Evolutionary conservation across 2,797 vertebrate species (phyloP), one percentile per base, ranked within the genome.

Genomic region (Naso thynnoides): DNA sequence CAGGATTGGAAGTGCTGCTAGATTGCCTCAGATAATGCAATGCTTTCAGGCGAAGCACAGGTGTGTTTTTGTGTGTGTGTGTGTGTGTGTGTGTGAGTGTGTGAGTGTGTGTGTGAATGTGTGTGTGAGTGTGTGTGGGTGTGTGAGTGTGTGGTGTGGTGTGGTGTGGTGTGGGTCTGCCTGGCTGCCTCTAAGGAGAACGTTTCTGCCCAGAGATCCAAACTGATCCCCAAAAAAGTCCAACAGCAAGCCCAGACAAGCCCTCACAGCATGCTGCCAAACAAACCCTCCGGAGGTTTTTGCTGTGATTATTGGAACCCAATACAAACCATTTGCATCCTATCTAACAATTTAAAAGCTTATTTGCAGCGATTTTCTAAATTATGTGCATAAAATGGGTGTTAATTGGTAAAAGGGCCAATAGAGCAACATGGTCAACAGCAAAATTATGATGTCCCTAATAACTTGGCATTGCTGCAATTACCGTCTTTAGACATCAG

Each of bases 11-110:
- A 57, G 58, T 75, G 69, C 84, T 74, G 86, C 86, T 81, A 79
- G 81, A 88, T 75, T 77, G 85, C 76, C 68, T 88, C 82, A 58
- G 86, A 90, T 86, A 85, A 88, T 79, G 68, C 80, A 82, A 60
- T 59, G 71, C 78, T 85, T 57, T 83, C 80, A 78, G 81, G 83
- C 67, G 18, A 45, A 73, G 59, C 71, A 59, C 78, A 65, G 73
- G 81, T 83, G 81, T 72, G 70, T 69, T 69, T 78, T 44, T 65
- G 55, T 53, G 50, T 65, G 67, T 70, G 52, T 62, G 74, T 77
- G 64, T 63, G 47, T 53, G 52, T 27, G 50, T 50, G 56, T 50
- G 39, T 59, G 74, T 65, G 64, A 50, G 52, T 60, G 41, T 39
- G 31, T 29, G 18, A 36, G 4, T 82, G 81, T 71, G 70, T 65